A percentile compares a stretch with the other conserved stretches of the same genome.
phyloP scores from a whole-genome alignment of 2,797 vertebrate species.

The Zenarchopterus dispar region DNA sequence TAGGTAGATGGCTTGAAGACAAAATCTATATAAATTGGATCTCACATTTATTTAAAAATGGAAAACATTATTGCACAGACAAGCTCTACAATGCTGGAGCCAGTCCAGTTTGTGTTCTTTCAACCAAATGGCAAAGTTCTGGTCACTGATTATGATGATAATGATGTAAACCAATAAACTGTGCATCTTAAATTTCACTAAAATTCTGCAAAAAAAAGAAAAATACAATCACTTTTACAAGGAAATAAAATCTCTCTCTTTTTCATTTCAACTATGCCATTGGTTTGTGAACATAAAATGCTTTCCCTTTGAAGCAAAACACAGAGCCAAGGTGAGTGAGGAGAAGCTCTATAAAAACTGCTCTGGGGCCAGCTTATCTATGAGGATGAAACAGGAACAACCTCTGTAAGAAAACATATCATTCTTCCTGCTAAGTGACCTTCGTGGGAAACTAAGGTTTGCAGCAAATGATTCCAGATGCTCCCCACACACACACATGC shows the following conservation, averaged over 20 bases:
- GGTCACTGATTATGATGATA: slow-evolving; percentile 19
- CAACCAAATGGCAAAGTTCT: slow-evolving; percentile 61
- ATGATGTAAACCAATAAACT: slow-evolving; percentile 67
- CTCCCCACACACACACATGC: slow-evolving; percentile 30
- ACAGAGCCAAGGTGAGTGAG: slow-evolving; percentile 35
- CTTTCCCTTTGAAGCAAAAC: slow-evolving; percentile 62
- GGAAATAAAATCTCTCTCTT: slow-evolving; percentile 27
- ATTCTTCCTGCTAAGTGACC: slow-evolving; percentile 68
- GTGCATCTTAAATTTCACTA: slow-evolving; percentile 50
- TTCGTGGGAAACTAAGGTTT: slow-evolving; percentile 69
- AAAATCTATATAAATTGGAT: slow-evolving; percentile 59
- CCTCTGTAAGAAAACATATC: slow-evolving; percentile 69
- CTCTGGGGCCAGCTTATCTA: slow-evolving; percentile 64
- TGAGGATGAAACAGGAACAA: slow-evolving; percentile 71
- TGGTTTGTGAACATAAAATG: slow-evolving; percentile 49
- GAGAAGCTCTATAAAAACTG: slow-evolving; percentile 44
- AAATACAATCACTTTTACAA: slow-evolving; percentile 47
- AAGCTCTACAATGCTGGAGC: slow-evolving; percentile 70
- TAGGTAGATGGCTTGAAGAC: slow-evolving; percentile 64
- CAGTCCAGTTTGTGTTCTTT: slow-evolving; percentile 72
- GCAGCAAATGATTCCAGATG: slow-evolving; percentile 78
- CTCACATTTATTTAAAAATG: slow-evolving; percentile 65
- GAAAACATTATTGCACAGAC: slow-evolving; percentile 69
- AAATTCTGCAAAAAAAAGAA: slow-evolving; percentile 34
- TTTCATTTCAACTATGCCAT: slow-evolving; percentile 38